A percentile compares a stretch with the other conserved stretches of the same genome.
Evolutionary conservation across 1,140 invertebrate species (phyloP).

Genomic region (Augochlora pura): DNA sequence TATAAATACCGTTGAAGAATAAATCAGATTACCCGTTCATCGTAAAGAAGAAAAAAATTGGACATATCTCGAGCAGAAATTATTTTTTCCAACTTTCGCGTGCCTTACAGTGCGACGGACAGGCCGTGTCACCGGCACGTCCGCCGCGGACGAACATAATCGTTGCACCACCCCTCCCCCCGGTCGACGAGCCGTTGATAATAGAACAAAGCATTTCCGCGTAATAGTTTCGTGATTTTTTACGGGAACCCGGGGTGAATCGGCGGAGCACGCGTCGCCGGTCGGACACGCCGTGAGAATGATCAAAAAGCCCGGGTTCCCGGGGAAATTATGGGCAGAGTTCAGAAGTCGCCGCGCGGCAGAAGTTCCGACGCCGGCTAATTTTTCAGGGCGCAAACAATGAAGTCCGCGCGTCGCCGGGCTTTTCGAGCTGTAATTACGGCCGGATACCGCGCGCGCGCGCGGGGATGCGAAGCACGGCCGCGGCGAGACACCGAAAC

Average conservation of each 20-base stretch:
- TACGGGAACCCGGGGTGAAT: not conserved
- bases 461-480: not conserved
- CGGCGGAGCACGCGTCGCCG: too few relatives aligned
- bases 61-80: too few relatives aligned
- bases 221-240: slow-evolving; percentile 47
- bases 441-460: not conserved
- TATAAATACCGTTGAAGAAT: too few relatives aligned
- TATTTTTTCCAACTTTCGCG: too few relatives aligned
- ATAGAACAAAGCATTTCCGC: slow-evolving; percentile 31
- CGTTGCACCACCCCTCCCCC: too few relatives aligned
- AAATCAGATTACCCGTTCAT: too few relatives aligned
- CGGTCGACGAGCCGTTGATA: slow-evolving; percentile 41
- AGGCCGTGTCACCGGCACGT: too few relatives aligned
- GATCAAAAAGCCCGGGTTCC: not conserved
- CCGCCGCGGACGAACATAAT: slow-evolving; percentile 24
- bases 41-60: too few relatives aligned
- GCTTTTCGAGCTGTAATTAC: not conserved
- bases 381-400: slow-evolving; percentile 9
- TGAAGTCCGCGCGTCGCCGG: not conserved
- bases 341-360: not conserved
- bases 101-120: too few relatives aligned
- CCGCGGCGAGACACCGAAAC: not conserved
- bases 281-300: not conserved
- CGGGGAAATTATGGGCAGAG: not conserved
- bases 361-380: not conserved